Conservation (phyloP, 2,797 vertebrate species). For the Enteromius viviparus region DNA sequence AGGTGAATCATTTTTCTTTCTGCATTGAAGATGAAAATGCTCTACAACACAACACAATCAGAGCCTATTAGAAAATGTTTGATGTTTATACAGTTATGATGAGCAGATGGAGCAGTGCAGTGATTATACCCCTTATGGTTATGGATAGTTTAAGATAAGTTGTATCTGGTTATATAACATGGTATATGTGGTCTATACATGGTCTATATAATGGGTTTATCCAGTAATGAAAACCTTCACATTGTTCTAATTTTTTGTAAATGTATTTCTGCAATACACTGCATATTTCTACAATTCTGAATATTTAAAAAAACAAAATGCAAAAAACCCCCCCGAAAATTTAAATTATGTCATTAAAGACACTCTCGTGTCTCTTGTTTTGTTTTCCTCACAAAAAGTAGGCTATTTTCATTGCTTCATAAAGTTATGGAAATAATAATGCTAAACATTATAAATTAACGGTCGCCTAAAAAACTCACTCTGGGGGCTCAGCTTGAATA, state of each 20-base stretch:
- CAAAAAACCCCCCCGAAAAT: no score
- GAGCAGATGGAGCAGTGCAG: not conserved
- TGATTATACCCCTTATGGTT: not conserved
- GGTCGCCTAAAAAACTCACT: no score
- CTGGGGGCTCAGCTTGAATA: no score
- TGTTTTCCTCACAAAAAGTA: not conserved
- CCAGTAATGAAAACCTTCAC: not conserved
- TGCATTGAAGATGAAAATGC: not conserved
- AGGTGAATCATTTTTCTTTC: not conserved
- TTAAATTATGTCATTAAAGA: no score
- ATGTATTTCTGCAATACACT: not conserved
- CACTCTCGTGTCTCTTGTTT: not conserved
- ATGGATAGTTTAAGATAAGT: not conserved
- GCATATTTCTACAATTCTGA: no score
- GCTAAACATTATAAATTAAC: no score
- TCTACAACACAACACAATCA: not conserved
- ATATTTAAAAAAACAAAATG: no score
- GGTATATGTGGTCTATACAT: no score
- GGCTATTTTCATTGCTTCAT: not conserved
- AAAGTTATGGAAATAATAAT: not conserved
- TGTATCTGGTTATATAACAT: not conserved
- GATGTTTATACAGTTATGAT: not conserved
- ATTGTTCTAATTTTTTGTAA: not conserved
- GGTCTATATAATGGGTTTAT: not conserved
- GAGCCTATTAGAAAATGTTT: not conserved